Evolutionary conservation across 2,113 vertebrate genomes (phyloP).

Genomic region (Lampris incognitus): DNA sequence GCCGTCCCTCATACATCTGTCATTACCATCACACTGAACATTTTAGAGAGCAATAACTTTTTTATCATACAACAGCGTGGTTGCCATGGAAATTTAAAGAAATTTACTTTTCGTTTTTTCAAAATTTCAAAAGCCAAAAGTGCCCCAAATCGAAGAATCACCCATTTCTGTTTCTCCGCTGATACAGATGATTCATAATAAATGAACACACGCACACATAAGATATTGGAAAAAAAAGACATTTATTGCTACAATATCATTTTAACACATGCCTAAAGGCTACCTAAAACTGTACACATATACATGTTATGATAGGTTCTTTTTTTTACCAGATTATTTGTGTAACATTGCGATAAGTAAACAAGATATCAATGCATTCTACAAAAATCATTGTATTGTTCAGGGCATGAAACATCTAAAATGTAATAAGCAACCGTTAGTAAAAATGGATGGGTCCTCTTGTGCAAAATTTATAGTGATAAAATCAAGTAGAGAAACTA

Average conservation of each 20-base stretch:
- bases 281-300: conserved; percentile 77
- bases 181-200: neutral
- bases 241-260: conserved; percentile 77
- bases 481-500: conserved; percentile 58
- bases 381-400: conserved; percentile 55
- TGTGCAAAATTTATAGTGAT: conserved; percentile 51
- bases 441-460: conserved; percentile 48
- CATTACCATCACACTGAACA: no score
- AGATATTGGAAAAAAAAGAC: conserved; percentile 64
- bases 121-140: no score
- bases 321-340: conserved; percentile 40
- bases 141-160: no score
- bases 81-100: no score
- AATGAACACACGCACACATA: neutral
- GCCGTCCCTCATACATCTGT: no score
- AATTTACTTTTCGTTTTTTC: no score
- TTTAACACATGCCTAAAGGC: conserved; percentile 69
- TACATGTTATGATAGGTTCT: conserved; percentile 62
- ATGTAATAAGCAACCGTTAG: conserved; percentile 47
- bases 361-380: conserved; percentile 46
- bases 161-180: no score
- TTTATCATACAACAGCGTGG: no score
- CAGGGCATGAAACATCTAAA: conserved; percentile 49
- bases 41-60: no score
- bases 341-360: conserved; percentile 55